phyloP scores from a whole-genome alignment of 2,888 invertebrate genomes.

The Oscheius myriophilus region DNA sequence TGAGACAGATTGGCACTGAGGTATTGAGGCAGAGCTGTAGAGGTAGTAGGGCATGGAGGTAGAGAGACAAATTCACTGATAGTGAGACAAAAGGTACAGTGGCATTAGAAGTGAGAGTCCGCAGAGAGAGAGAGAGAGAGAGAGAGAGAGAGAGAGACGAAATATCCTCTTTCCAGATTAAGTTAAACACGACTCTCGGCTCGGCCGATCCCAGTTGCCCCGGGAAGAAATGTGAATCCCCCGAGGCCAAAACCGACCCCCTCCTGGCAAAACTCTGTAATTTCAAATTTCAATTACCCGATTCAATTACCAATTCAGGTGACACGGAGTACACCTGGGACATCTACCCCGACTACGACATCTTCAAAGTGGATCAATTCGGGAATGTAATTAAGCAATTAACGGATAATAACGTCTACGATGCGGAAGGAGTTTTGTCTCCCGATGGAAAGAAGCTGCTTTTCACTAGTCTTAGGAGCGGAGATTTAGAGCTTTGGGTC shows the following conservation, averaged over 20 bases:
- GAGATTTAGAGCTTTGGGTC: conserved; percentile 57
- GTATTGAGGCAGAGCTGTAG: too few relatives aligned
- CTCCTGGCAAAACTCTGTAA: conserved; percentile 47
- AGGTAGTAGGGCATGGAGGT: too few relatives aligned
- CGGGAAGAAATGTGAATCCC: conserved; percentile 47
- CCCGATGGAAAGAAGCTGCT: conserved; percentile 35
- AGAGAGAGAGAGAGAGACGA: background rate
- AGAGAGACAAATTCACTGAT: too few relatives aligned
- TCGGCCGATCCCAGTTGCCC: conserved; percentile 49
- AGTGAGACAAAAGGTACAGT: too few relatives aligned
- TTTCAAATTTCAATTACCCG: background rate
- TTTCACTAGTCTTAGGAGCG: conserved; percentile 49
- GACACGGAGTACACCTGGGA: conserved; percentile 66
- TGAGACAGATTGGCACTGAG: too few relatives aligned
- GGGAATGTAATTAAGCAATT: conserved; percentile 61
- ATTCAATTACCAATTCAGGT: conserved; percentile 29
- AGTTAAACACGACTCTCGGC: conserved; percentile 15
- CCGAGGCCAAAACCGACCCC: conserved; percentile 37
- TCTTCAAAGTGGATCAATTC: conserved; percentile 61
- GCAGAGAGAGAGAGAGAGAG: background rate
- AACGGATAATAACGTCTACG: conserved; percentile 57
- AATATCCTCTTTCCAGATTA: conserved; percentile 16
- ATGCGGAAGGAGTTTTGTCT: conserved; percentile 60
- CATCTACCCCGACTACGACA: conserved; percentile 62
- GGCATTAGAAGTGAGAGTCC: too few relatives aligned